These are phyloP conservation scores for Eulemur rufifrons DNA, from an alignment of 2,113 vertebrate species.

Conservation along the genomic window DNA sequence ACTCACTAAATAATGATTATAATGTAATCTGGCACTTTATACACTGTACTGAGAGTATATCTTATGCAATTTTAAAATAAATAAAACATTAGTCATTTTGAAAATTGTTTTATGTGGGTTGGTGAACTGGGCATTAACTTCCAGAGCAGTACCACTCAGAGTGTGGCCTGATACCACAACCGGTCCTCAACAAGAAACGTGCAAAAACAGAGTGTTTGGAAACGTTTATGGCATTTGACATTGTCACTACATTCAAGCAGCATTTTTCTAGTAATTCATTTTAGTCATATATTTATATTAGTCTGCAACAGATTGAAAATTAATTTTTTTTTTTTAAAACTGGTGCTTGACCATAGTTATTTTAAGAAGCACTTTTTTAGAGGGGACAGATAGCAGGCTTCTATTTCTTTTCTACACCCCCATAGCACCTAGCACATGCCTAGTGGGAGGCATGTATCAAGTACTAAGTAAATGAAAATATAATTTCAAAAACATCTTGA, in stretches of 20 bases:
- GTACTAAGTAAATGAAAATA: background rate
- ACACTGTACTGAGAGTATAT: background rate
- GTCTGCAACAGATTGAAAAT: constrained; percentile 41
- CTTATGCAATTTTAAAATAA: background rate
- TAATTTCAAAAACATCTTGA: background rate
- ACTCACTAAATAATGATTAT: background rate
- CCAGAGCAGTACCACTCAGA: background rate
- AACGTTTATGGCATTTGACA: background rate
- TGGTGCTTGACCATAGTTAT: background rate
- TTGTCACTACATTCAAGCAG: background rate
- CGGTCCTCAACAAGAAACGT: background rate
- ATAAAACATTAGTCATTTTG: background rate
- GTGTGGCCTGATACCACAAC: background rate
- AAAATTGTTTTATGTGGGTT: background rate
- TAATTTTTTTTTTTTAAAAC: background rate
- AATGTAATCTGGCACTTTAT: background rate
- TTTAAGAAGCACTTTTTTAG: background rate
- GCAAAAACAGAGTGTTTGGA: background rate
- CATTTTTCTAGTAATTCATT: background rate
- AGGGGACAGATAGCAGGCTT: background rate
- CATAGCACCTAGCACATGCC: background rate
- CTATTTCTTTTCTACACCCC: background rate
- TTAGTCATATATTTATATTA: background rate
- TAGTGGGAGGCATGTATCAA: background rate
- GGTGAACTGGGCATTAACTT: background rate